Evolutionary conservation across 2,797 vertebrate species (phyloP), one percentile per base, ranked within the genome.

Genomic region (Semotilus atromaculatus): DNA sequence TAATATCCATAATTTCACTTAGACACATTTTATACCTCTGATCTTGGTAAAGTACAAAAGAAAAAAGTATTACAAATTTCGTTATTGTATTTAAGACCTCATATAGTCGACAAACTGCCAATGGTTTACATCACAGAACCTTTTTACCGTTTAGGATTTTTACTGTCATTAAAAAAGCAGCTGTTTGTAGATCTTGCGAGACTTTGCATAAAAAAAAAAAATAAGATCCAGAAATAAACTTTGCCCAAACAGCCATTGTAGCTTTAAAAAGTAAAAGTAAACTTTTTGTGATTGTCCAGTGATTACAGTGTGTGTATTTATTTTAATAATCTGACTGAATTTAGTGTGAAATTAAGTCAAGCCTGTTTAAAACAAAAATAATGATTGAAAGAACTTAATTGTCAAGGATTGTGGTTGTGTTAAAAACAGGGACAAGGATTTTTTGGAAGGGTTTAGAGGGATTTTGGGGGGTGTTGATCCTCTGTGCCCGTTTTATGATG

Each of bases 401-500:
- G 84, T 90, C 88, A 90, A 86, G 90, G 86, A 86, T 90, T 89
- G 86, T 83, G 90, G 89, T 90, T 89, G 89, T 90, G 91, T 90
- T 91, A 86, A 94, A 90, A 64, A 64, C 62, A 64, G 62, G 62
- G 62, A 64, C 29, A 64, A 7, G 29, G 31, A 16, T 64, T 31
- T 64, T 53, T 75, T 55, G 21, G 45, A 43, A 48, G 48, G 5
- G 23, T 53, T 67, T 60, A 40, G 16, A 29, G 18, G 67, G 70
- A 71, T 9, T 64, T 77, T 19, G 40, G 88, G 91, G 82, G 77
- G 48, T 29, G 29, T 45, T 48, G 29, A 48, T 66, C 89, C 40
- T 87, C 85, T 88, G 87, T 87, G 88, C 31, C 84, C 83, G 88
- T 87, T 89, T 77, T 62, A 91, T 92, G 92, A 94, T 89, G 92